Evolutionary conservation across 2,888 invertebrate species (phyloP), one percentile per base, ranked within the genome.

Genomic region (Euphydryas editha): DNA sequence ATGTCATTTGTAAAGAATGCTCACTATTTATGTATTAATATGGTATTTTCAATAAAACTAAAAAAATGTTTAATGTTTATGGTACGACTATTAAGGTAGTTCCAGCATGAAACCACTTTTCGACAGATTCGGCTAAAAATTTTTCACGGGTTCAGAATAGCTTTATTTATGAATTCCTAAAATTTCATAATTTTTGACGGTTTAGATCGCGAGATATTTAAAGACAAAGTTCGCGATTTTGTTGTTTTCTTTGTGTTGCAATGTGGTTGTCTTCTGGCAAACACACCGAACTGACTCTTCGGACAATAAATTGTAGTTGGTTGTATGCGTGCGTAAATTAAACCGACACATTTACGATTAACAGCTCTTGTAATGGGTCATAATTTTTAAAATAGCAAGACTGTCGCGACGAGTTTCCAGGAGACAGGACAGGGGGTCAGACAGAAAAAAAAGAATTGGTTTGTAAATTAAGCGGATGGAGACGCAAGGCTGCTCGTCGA

Each of bases 391-490:
- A 90, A 90, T 90, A 91, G 85, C 82, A 76, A 71, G 72, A 72
- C 72, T 75, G 83, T 81, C 82, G 82, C 83, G 87, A 83, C 87
- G 71, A 75, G 86, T 87, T 90, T 88, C 87, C 88, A 88, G 82
- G 89, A 89, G 84, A 80, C 79, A 72, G 69, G 57, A 71, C 71
- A 78, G 76, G 75, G 80, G 76, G 77, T 77, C 86, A 85, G 82
- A 87, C 85, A 85, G 77, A 90, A 89, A 88, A 87, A 51, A 87
- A 83, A 85, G 73, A 69, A 79, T 72, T 75, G 63, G 75, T 76
- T 78, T 76, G 77, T 84, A 83, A 84, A 83, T 85, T 83, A 83
- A 80, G 73, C 76, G 77, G 74, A 71, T 77, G 67, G 75, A 75
- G 76, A 76, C 77, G 73, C 75, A 71, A 57, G 54, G 59, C 60